Evolutionary conservation across 2,797 vertebrate genomes (phyloP).

Genomic region (Girardinus metallicus): DNA sequence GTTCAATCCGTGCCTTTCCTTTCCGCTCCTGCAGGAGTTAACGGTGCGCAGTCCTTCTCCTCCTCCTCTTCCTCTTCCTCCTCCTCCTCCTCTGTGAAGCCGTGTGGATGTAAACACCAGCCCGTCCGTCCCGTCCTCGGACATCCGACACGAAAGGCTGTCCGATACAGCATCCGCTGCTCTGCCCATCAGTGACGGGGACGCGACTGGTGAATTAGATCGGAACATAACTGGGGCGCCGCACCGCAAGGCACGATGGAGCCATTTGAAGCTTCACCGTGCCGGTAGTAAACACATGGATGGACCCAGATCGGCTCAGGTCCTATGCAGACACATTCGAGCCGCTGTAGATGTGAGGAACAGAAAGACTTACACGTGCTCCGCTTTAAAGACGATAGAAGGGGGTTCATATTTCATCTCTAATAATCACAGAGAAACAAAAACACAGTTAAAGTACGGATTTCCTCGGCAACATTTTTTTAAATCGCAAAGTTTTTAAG

Average conservation of each 20-base stretch:
- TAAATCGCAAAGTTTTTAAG: neutral
- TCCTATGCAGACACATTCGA: neutral
- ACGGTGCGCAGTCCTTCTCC: conserved; percentile 28
- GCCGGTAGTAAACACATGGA: conserved; percentile 39
- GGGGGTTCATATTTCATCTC: neutral
- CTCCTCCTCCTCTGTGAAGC: conserved; percentile 13
- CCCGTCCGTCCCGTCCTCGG: conserved; percentile 37
- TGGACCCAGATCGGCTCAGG: conserved; percentile 26
- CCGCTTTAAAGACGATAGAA: neutral
- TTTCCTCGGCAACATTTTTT: neutral
- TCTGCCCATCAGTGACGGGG: conserved; percentile 14
- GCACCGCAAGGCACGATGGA: conserved; percentile 87
- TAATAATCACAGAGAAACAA: neutral
- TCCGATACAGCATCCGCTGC: conserved; percentile 15
- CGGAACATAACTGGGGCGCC: conserved; percentile 76
- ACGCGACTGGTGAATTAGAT: conserved; percentile 50
- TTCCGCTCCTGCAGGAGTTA: conserved; percentile 22
- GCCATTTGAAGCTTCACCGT: conserved; percentile 80
- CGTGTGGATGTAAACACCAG: conserved; percentile 55
- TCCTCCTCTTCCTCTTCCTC: conserved; percentile 18
- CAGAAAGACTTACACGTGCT: neutral
- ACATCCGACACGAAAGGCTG: conserved; percentile 53
- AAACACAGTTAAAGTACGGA: neutral
- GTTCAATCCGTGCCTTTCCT: conserved; percentile 22
- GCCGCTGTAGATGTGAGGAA: neutral